Evolutionary conservation across 2,888 invertebrate species (phyloP).

Genomic region (Scaptodrosophila latifasciaeformis): DNA sequence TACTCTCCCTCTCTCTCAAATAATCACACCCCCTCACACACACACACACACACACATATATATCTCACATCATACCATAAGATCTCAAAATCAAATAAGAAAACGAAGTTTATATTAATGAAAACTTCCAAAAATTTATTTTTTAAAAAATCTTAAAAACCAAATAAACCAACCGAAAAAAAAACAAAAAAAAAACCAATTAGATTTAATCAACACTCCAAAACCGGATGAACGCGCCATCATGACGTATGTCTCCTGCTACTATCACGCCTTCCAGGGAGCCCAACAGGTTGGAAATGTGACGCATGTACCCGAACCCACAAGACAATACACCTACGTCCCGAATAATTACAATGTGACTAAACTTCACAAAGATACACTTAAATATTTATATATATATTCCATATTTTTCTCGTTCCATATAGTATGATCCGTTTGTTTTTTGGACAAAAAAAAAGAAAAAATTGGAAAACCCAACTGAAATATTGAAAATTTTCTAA

Average conservation of each 20-base stretch:
- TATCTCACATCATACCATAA: neutral
- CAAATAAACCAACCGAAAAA: slow-evolving; percentile 19
- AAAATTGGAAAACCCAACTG: slow-evolving; percentile 1
- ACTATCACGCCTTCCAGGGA: slow-evolving; percentile 99
- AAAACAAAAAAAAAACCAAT: slow-evolving; percentile 43
- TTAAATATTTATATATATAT: slow-evolving; percentile 61
- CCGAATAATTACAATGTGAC: slow-evolving; percentile 76
- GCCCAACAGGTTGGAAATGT: slow-evolving; percentile 91
- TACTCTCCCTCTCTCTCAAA: neutral
- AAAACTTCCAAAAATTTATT: slow-evolving; percentile 6
- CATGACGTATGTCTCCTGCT: slow-evolving; percentile 99
- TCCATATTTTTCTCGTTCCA: slow-evolving; percentile 45
- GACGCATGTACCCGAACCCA: slow-evolving; percentile 76
- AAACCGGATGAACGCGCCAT: slow-evolving; percentile 99
- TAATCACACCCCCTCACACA: too few relatives aligned
- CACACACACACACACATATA: neutral
- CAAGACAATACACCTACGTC: slow-evolving; percentile 76
- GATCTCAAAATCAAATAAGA: too few relatives aligned
- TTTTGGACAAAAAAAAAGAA: slow-evolving; percentile 52
- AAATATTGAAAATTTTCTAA: too few relatives aligned
- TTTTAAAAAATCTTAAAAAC: neutral
- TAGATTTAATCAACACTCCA: slow-evolving; percentile 99
- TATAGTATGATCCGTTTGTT: slow-evolving; percentile 68
- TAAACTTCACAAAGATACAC: slow-evolving; percentile 76
- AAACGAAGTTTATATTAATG: too few relatives aligned